Base-by-base conservation (phyloP, 2,888 invertebrate species). In the Drosophila tripunctata region DNA sequence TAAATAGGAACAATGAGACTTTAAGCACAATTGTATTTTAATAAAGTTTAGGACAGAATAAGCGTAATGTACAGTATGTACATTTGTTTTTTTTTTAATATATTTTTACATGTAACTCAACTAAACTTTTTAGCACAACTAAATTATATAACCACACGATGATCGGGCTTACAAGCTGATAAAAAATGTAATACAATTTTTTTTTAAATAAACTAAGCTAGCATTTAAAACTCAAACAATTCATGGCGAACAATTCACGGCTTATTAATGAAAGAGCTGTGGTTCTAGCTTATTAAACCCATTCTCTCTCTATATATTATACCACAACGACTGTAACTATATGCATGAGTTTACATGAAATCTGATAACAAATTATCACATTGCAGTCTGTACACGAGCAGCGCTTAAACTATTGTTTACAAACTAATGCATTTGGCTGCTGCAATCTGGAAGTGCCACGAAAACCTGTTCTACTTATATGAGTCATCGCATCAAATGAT, bases 351-450 rank as follows among this genome's bases (percentile, higher is more conserved):
- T 17, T 38, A 38, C 36, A 50, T 36, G 1, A 36, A 48, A 50
- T 27, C 36, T 36, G 27, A 22, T 8, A 27, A 27, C 12, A 50
- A 19, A 4, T 19, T 3, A 36, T 50, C 17, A 47, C 2, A 47
- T 35, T 47, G 10, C 35, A 47, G 36, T 36, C 36, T 36, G 36
- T 36, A 38, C 36, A 36, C 24, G 43, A 43, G 43, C 43, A 40
- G 1, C 4, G 4, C 24, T 15, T 8, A 5, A 6, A 3, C 36
- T 27, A 33, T 62, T 70, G 67, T 54, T 67, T 68, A 70, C 7
- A 48, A 27, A 27, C 12, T 33, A 45, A 40, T 54, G 35, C 48
- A 63, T 27, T 22, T 24, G 24, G n/a, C 6, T 3, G n/a, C n/a
- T 21, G n/a, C 10, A 38, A 12, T 19, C 31, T 0, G 10, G 27